Evolutionary conservation across 2,888 invertebrate genomes (phyloP), one percentile per base, ranked within the genome.

Genomic region (Cataglyphis livida): DNA sequence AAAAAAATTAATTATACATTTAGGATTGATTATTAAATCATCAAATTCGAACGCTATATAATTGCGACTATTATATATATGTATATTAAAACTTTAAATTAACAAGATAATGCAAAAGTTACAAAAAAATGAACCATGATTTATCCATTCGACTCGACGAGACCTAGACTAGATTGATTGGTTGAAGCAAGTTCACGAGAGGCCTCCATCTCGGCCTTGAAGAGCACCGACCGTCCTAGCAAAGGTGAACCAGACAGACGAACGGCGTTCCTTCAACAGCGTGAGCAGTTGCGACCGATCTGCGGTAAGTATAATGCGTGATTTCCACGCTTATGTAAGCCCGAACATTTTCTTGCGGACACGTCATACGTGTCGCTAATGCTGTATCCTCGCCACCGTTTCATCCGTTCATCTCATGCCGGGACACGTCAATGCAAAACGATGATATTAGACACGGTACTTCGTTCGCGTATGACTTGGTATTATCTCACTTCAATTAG

Each of bases 141-240:
- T 87, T 78, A 81, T 73, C 81, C 82, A 85, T 89, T 66, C 82
- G 78, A 87, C 81, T 87, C 86, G 85, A 84, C 83, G 88, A 89
- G 88, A 89, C 87, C 88, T 85, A 89, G 87, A 25, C 28, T 28
- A 28, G 2, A 91, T 85, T 87, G 89, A 88, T 84, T 84, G 85
- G 73, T 79, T 86, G 84, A 84, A 89, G 85, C 88, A 87, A 89
- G 89, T 89, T 87, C 21, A 83, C 85, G 68, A 82, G 74, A 83
- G 87, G 85, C 92, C 93, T 93, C 92, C 91, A 91, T 92, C 92
- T 91, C 91, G 92, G 88, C 93, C 93, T 93, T 92, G 93, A 92
- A 90, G 89, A 91, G 87, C 90, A 89, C 89, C 90, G 91, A 92
- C 90, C 91, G 91, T 91, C 90, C 91, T 91, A 90, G 88, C 91